A percentile compares a stretch with the other conserved stretches of the same genome.
phyloP scores from a whole-genome alignment of 1,140 invertebrate species.

The Pentalonia nigronervosa region DNA sequence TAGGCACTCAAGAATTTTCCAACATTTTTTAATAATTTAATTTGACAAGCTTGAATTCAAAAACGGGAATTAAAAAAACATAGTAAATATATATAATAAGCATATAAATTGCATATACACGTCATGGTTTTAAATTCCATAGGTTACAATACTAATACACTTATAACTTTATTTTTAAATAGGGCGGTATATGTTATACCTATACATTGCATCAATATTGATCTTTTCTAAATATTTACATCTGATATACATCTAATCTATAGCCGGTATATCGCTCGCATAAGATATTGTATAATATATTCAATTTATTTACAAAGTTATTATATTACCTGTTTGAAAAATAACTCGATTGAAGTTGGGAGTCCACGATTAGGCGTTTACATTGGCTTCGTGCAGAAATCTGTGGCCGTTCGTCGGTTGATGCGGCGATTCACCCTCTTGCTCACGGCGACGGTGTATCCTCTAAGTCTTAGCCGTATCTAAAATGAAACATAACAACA shows the following conservation, averaged over 20 bases:
- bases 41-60: background rate
- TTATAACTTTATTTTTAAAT: no score
- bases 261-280: no score
- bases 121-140: no score
- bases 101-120: background rate
- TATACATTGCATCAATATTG: background rate
- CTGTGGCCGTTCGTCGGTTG: background rate
- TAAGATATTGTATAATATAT: background rate
- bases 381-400: constrained; percentile 54
- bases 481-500: background rate
- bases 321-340: constrained; percentile 42
- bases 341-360: constrained; percentile 56
- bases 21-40: background rate
- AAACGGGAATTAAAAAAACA: background rate
- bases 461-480: constrained; percentile 42
- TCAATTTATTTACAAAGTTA: background rate
- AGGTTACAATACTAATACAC: no score
- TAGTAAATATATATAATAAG: no score
- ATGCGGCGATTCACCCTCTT: background rate
- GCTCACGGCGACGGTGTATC: background rate
- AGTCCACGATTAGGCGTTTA: constrained; percentile 57
- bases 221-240: background rate
- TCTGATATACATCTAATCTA: background rate
- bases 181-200: background rate
- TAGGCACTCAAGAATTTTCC: background rate